These are phyloP conservation scores for Miltochrista miniata DNA, from an alignment of 2,888 invertebrate genomes.

Conservation along the genomic window DNA sequence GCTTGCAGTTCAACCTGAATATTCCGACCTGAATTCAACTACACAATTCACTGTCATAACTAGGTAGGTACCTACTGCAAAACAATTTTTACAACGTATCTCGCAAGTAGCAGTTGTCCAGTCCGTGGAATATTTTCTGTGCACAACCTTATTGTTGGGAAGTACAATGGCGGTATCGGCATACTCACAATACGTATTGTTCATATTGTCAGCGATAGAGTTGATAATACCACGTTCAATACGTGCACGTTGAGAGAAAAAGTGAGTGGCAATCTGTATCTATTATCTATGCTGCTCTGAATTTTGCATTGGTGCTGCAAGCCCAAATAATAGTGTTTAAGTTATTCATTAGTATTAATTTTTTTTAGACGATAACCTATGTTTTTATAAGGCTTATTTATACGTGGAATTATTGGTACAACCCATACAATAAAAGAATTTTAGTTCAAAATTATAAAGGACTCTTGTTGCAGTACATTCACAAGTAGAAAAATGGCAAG, in stretches of 20 bases:
- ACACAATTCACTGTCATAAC: neutral
- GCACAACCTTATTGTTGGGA: conserved; percentile 36
- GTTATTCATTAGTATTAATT: no score
- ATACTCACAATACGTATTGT: conserved; percentile 34
- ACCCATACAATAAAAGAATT: no score
- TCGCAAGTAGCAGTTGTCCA: conserved; percentile 20
- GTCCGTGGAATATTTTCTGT: conserved; percentile 30
- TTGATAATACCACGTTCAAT: conserved; percentile 31
- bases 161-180: conserved; percentile 36
- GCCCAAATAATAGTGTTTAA: no score
- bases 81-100: conserved; percentile 20
- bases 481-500: no score
- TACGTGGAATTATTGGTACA: no score
- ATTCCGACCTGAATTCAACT: neutral
- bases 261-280: neutral
- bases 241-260: conserved; percentile 17
- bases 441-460: no score
- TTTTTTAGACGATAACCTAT: no score
- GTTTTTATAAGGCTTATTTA: no score
- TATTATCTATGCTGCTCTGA: no score
- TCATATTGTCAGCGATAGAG: conserved; percentile 28
- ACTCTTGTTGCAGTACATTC: no score
- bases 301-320: no score
- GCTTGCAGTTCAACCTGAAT: neutral
- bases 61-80: neutral